Percentiles rank a stretch among this genome's conserved stretches.
Evolutionary conservation across 2,113 vertebrate species (phyloP).

Genomic region (Carassius carassius): DNA sequence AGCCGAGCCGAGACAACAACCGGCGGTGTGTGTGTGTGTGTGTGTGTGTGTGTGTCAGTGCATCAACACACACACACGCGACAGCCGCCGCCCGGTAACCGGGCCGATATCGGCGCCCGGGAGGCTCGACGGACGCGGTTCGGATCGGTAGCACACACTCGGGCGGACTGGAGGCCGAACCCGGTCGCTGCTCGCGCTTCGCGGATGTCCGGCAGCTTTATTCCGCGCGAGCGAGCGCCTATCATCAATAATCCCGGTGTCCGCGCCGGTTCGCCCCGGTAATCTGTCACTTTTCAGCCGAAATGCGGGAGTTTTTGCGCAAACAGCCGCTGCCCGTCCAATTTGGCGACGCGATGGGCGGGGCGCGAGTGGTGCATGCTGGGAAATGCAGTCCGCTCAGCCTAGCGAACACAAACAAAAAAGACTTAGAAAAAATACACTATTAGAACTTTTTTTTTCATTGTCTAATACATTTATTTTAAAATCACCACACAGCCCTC

Average conservation of each 20-base stretch:
- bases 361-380: constrained; percentile 48
- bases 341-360: constrained; percentile 20
- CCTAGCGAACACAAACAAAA: neutral
- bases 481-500: too few relatives aligned
- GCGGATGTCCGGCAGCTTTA: neutral
- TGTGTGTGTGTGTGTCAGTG: neutral
- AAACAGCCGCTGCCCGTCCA: neutral
- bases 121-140: neutral
- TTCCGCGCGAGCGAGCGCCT: neutral
- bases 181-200: neutral
- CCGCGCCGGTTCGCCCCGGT: neutral
- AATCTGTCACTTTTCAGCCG: neutral
- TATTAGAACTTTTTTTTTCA: too few relatives aligned
- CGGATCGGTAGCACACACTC: neutral
- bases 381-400: constrained; percentile 68
- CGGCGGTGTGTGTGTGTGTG: neutral
- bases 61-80: neutral
- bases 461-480: too few relatives aligned
- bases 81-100: neutral
- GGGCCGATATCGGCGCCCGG: neutral
- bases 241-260: constrained; percentile 12
- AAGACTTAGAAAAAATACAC: neutral
- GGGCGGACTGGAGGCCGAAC: neutral
- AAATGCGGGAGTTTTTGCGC: neutral
- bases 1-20: neutral